Evolutionary conservation across 1,140 invertebrate species (phyloP), one percentile per base, ranked within the genome.

Genomic region (Drosophila pallidifrons): DNA sequence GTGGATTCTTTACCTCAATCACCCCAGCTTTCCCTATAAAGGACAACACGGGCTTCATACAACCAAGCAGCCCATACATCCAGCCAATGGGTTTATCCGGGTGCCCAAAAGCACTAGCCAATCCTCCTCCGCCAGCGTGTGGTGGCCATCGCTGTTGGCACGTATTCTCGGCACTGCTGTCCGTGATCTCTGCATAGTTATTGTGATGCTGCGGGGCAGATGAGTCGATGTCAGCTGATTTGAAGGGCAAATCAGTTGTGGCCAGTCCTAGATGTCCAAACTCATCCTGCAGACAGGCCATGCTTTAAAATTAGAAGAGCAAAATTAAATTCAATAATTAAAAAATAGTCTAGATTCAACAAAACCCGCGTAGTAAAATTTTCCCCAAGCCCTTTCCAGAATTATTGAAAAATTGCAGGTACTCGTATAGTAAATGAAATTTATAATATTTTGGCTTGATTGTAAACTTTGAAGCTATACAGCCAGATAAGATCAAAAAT

Each of bases 11-110:
- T 5, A 92, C 81, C 54, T 93, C 91, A 35, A 91, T 92, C 7
- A 92, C 89, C 1, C 82, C 85, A 28, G 96, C 95, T 93, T 98
- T 98, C 20, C 96, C 96, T 25, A 98, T 96, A 72, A 98, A 96
- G 15, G 95, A 96, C 93, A 97, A 95, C 4, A 98, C 95, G 0
- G 97, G 97, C 75, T 96, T 94, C 79, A 98, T 94, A 91, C 97
- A 98, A 2, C 97, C 97, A 58, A 98, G 94, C 47, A 98, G 94
- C 0, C 96, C 96, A 75, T 97, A 96, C 75, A 97, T 95, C 95
- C 96, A 97, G 38, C 95, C 95, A 52, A 94, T 93, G 32, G 94
- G 94, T 55, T 94, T 93, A 57, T 94, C 93, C 61, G 94, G 94
- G 79, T 92, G 81, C 1, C 83, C 91, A 46, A 91, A 91, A 5